Base-by-base conservation (phyloP, 2,113 vertebrate genomes). In the Muntiacus muntjak region DNA sequence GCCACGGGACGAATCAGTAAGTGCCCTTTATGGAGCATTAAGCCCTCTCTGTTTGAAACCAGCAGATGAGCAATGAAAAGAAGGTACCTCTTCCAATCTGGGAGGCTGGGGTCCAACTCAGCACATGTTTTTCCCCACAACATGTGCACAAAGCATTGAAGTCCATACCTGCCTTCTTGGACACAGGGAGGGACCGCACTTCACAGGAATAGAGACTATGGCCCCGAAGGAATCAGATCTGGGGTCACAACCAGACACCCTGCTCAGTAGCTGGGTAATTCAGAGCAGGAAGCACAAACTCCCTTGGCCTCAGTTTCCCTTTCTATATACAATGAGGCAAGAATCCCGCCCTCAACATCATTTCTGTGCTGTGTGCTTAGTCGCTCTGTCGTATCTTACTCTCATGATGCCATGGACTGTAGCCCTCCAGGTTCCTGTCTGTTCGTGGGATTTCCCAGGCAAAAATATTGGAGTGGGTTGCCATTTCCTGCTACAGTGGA, bases 251-350 rank as follows among this genome's bases (percentile, higher is more conserved):
- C 10, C 0, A 7, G 52, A 21, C 14, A n/a, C 12, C 25, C 30
- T 4, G 2, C 17, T 57, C 28, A 4, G 30, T 2, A 55, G 21
- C 12, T 13, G 50, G 74, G 55, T 17, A 50, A 36, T 6, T 3
- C 14, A 52, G 43, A 45, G 33, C 0, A 7, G 83, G 13, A 28
- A n/a, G 23, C 30, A 14, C 43, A 16, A 45, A 10, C 4, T 50
- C 8, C 13, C 87, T 12, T n/a, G 30, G 36, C 50, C 36, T 74
- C 9, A 16, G 10, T 54, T 17, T 62, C 82, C 3, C 47, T 25
- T 12, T 83, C 26, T 54, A 3, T 54, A 3, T 12, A 40, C 3
- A 0, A 14, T 0, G 8, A 3, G 23, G 3, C 23, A 50, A 57
- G 5, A 54, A 89, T 25, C 6, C 26, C 28, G 5, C 5, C 67